phyloP scores from a whole-genome alignment of 2,888 invertebrate genomes.

The Chalcis sispes region DNA sequence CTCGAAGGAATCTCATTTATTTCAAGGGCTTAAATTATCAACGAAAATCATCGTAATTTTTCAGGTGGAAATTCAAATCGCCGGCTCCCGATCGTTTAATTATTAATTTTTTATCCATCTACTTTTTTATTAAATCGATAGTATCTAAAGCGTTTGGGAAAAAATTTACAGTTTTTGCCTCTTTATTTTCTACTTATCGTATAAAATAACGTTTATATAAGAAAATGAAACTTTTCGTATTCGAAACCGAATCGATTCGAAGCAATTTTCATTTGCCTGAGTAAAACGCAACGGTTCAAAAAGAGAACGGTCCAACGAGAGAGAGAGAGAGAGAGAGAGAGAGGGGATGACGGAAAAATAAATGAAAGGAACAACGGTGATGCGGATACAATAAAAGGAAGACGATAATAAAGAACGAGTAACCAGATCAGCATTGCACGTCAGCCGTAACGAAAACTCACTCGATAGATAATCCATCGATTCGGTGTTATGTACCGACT shows the following conservation, averaged over 20 bases:
- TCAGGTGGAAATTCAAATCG: neutral
- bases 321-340: neutral
- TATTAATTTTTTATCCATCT: no score
- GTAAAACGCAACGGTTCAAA: neutral
- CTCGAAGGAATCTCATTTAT: neutral
- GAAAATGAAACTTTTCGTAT: no score
- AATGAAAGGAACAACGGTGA: neutral
- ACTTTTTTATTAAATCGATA: no score
- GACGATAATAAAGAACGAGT: neutral
- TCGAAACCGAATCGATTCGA: neutral
- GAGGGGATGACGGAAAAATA: neutral
- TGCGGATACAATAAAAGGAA: neutral
- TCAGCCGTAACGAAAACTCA: conserved; percentile 38
- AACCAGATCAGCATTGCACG: conserved; percentile 24
- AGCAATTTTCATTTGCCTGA: conserved; percentile 16
- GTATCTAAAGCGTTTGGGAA: no score
- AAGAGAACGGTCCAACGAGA: neutral
- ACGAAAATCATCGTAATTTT: conserved; percentile 8
- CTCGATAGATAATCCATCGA: conserved; percentile 43
- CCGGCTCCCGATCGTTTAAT: no score
- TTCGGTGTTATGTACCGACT: conserved; percentile 7
- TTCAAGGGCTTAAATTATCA: conserved; percentile 20
- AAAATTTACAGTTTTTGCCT: no score
- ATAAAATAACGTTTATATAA: no score
- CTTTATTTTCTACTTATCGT: no score